Base-by-base conservation (phyloP, 30 jellyfish, hydroid and myxozoan species). In the Cassiopea andromeda region DNA sequence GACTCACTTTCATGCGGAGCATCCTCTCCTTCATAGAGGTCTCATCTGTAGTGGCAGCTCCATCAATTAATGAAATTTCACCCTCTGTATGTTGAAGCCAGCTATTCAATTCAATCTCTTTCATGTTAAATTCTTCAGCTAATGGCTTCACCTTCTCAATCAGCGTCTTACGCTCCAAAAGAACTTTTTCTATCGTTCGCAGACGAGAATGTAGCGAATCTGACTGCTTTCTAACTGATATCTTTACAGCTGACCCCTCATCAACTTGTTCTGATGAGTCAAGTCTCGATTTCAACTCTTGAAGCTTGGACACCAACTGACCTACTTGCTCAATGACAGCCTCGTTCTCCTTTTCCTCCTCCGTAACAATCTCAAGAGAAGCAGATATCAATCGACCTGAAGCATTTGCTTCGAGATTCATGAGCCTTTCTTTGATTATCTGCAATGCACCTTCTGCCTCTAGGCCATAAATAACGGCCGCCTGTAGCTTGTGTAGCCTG, bases 401-500 rank as follows among this genome's bases (percentile, higher is more conserved):
- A 16, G 89, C 67, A 19, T 43, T 92, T 73, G 72, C 84, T 79
- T 95, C 99, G 13, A 95, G 66, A 16, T 93, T 67, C 48, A 43
- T 17, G 48, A 95, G 87, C 73, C 93, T 73, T 84, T 91, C 97
- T 48, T 82, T 80, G 48, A 95, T 71, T 73, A 83, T 91, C 59
- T 73, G 83, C 44, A 91, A 80, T 7, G 99, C 87, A 45, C 88
- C 73, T 46, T 95, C 96, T 70, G 88, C 91, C 66, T 95, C 97
- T 49, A 89, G 98, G n/a, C 97, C 94, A 49, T 88, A 94, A 60
- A 95, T 95, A 19, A 95, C 57, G 44, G 98, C 97, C 44, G 90
- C 85, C 73, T 95, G 96, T 13, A 95, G 94, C 80, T 83, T 93
- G 58, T 87, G 44, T 50, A 60, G 88, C 44, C 94, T 85, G 87